Conservation (phyloP, 2,888 invertebrate genomes). For the Gymnosoma rotundatum region DNA sequence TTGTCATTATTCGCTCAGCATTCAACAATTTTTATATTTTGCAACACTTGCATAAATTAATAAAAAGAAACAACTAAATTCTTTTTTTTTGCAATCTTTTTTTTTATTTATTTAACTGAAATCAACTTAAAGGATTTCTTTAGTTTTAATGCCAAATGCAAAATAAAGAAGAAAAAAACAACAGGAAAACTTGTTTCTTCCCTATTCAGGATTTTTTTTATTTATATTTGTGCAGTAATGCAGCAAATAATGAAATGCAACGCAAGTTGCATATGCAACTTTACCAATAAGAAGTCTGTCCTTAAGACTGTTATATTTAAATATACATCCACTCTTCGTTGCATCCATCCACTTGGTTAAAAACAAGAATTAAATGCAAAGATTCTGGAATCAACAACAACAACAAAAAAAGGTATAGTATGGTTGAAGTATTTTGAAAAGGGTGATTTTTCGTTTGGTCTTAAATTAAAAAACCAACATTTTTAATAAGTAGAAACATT, state of each 20-base stretch:
- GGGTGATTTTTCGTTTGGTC: too few species aligned
- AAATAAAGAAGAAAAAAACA: neutral
- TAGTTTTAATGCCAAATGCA: neutral
- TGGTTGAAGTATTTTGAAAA: too few species aligned
- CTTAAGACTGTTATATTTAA: slow-evolving; percentile 4
- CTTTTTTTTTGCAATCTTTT: neutral
- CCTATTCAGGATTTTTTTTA: slow-evolving; percentile 21
- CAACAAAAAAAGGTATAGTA: too few species aligned
- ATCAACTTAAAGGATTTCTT: slow-evolving; percentile 29
- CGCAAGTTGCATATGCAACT: slow-evolving; percentile 28
- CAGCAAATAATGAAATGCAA: slow-evolving; percentile 3
- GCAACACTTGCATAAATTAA: slow-evolving; percentile 57
- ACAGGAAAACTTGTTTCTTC: slow-evolving; percentile 50
- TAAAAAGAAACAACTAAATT: slow-evolving; percentile 4
- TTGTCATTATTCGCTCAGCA: neutral
- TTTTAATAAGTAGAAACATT: too few species aligned
- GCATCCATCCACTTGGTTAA: too few species aligned
- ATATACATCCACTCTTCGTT: neutral
- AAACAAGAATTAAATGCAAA: too few species aligned
- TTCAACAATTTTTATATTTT: slow-evolving; percentile 22
- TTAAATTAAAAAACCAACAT: too few species aligned
- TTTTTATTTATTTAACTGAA: neutral
- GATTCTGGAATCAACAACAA: too few species aligned
- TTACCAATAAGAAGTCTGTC: neutral
- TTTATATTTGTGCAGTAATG: slow-evolving; percentile 26